Conservation (phyloP, 2,888 invertebrate species). For the Drosophila nr. perissopoda region DNA sequence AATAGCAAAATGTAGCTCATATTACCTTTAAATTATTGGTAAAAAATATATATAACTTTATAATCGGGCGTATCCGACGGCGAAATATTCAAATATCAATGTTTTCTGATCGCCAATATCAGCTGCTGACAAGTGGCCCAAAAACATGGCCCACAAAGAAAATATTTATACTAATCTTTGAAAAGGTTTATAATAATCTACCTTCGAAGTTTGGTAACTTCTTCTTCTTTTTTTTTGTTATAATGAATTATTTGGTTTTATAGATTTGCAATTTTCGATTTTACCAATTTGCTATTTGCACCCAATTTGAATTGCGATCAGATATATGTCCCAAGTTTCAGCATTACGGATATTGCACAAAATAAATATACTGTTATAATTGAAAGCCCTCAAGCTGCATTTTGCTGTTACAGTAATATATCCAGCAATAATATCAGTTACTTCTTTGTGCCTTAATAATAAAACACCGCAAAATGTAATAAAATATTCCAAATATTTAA, state of each 20-base stretch:
- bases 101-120: not conserved
- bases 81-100: not conserved
- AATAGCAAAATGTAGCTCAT: not conserved
- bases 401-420: not conserved
- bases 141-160: not conserved
- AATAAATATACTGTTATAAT: not conserved
- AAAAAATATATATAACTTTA: not conserved
- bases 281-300: not conserved
- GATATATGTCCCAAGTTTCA: not conserved
- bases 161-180: not conserved
- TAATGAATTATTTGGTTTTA: too few species aligned
- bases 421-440: constrained; percentile 16
- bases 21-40: not conserved
- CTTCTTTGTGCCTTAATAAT: constrained; percentile 19
- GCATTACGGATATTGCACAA: not conserved
- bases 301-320: not conserved
- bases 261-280: not conserved
- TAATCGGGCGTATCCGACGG: not conserved
- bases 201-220: not conserved
- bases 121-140: not conserved
- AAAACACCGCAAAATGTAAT: constrained; percentile 36
- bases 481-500: constrained; percentile 45
- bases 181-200: not conserved
- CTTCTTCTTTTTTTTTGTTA: too few species aligned
- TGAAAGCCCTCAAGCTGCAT: constrained; percentile 2